Evolutionary conservation across 2,797 vertebrate genomes (phyloP), one percentile per base, ranked within the genome.

Genomic region (Agapornis canus): DNA sequence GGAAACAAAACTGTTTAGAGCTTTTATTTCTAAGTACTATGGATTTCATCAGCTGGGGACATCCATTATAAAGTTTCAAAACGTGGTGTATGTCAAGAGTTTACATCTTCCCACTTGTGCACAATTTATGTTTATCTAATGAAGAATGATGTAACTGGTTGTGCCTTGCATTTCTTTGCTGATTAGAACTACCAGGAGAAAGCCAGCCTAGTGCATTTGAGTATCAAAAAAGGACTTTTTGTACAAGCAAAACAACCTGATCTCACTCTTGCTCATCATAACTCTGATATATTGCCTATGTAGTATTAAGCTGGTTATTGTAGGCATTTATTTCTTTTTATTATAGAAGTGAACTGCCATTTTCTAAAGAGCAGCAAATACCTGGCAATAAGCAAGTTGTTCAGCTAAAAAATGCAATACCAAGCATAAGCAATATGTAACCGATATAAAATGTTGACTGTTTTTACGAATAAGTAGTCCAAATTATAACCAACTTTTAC

Each of bases 101-200:
- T 94, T 26, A 18, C 85, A 73, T 83, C 65, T 78, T 91, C 40
- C 57, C 47, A 31, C 31, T 76, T 26, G 40, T 0, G 1, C 64
- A 61, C 37, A 64, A 15, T 75, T 40, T 29, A 17, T 2, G 0
- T 47, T 89, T 75, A 10, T 65, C 6, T 54, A 16, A 18, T 42
- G 31, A 48, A 22, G 37, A 86, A 56, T 13, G 25, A 47, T 3
- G 16, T 29, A 11, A 32, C 86, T 91, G 65, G 25, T 32, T 89
- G 89, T 89, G n/a, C 43, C 63, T 65, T 43, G 29, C 9, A 11
- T 71, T 95, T 59, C 52, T 75, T 47, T 69, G 40, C 27, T 92
- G 0, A 72, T 78, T 85, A 1, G 0, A 81, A 66, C 21, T 64
- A 6, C 15, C 39, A 3, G 3, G 9, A 72, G 43, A 56, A 86